Conservation (phyloP, 2,888 invertebrate genomes). For the Apomyelois bistriatella region DNA sequence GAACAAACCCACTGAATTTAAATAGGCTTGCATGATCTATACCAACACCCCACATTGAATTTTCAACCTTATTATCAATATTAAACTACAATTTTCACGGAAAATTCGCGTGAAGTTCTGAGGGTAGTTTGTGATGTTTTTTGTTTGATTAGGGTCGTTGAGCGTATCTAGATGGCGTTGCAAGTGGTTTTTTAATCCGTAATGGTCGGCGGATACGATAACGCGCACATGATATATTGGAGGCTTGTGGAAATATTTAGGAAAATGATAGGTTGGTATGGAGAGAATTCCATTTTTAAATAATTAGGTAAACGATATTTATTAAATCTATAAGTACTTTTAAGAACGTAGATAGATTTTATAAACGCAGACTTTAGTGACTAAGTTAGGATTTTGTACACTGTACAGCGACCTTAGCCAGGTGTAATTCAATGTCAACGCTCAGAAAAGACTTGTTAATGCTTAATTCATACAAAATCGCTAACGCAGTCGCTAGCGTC, state of each 20-base stretch:
- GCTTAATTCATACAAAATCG: no score
- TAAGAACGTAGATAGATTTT: no score
- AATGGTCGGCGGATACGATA: slow-evolving; percentile 44
- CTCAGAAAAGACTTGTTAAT: no score
- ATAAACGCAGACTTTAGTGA: no score
- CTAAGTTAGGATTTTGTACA: no score
- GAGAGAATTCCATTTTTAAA: slow-evolving; percentile 20
- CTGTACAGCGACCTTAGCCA: no score
- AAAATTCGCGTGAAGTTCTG: background rate
- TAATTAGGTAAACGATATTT: no score
- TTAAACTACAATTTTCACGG: background rate
- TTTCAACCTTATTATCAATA: background rate
- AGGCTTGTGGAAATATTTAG: slow-evolving; percentile 20
- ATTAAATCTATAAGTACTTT: no score
- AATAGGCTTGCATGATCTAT: slow-evolving; percentile 36
- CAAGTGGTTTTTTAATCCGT: slow-evolving; percentile 24
- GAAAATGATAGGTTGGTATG: slow-evolving; percentile 19
- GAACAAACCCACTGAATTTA: slow-evolving; percentile 58
- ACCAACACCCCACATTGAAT: background rate
- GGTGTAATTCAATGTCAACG: no score
- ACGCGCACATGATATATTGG: slow-evolving; percentile 49
- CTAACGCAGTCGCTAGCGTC: no score
- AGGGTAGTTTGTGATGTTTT: slow-evolving; percentile 7
- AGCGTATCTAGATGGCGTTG: slow-evolving; percentile 33
- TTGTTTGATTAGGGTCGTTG: slow-evolving; percentile 13